phyloP scores from a whole-genome alignment of 2,113 vertebrate species.

The Tretioscincus oriximinensis region DNA sequence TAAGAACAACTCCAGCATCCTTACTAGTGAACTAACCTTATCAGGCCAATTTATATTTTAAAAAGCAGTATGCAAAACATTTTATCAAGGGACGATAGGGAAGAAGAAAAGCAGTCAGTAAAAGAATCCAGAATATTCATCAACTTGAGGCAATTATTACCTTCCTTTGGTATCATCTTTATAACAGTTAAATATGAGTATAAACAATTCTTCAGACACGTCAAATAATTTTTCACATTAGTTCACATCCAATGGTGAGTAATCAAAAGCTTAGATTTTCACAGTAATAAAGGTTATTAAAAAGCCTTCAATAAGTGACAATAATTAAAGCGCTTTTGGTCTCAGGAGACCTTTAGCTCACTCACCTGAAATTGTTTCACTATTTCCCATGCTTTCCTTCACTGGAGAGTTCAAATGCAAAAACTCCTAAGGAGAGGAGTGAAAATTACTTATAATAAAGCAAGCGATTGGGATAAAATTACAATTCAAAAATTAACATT shows the following conservation, averaged over 20 bases:
- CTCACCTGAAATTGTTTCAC: constrained; percentile 72
- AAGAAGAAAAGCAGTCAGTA: too few species aligned
- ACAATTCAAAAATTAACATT: background rate
- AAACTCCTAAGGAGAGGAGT: constrained; percentile 67
- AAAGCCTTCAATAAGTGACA: background rate
- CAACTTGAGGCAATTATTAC: background rate
- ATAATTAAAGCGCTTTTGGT: background rate
- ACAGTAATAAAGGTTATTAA: background rate
- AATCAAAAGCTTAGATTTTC: background rate
- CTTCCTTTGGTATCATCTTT: background rate
- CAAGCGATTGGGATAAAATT: constrained; percentile 15
- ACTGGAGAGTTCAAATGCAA: constrained; percentile 31
- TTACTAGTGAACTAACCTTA: too few species aligned
- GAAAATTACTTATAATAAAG: constrained; percentile 15
- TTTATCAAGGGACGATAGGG: too few species aligned
- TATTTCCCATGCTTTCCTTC: constrained; percentile 45
- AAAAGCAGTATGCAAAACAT: too few species aligned
- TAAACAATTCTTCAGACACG: background rate
- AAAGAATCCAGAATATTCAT: too few species aligned
- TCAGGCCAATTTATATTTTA: too few species aligned
- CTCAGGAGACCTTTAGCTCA: background rate
- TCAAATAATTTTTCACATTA: background rate
- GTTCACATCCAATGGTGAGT: background rate
- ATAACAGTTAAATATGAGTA: background rate
- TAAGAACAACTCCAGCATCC: too few species aligned